These are phyloP conservation scores for Aphidius ervi DNA, from an alignment of 1,140 invertebrate species.

Conservation along the genomic window DNA sequence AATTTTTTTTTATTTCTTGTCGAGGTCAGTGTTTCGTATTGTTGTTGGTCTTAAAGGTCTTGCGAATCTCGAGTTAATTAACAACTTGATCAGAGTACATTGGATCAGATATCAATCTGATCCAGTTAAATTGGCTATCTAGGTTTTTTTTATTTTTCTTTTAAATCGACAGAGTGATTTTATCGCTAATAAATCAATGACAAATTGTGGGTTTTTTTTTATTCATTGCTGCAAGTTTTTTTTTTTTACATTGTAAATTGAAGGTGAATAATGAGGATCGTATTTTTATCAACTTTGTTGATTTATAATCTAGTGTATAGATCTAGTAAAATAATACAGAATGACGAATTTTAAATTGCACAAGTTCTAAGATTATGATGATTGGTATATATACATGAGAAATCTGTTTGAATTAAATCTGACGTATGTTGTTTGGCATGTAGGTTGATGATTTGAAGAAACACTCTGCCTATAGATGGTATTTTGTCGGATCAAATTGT, in stretches of 20 bases:
- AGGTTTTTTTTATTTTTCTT: too few relatives aligned
- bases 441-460: slow-evolving; percentile 29
- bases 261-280: too few relatives aligned
- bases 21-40: not conserved
- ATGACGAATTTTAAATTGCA: slow-evolving; percentile 9
- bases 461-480: slow-evolving; percentile 31
- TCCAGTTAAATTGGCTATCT: too few relatives aligned
- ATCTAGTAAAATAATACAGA: not conserved
- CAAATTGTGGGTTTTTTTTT: not conserved
- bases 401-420: slow-evolving; percentile 1
- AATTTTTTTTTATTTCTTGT: not conserved
- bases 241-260: not conserved
- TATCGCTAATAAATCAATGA: not conserved
- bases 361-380: not conserved
- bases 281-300: too few relatives aligned
- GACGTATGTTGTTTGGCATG: slow-evolving; percentile 37
- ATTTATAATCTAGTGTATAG: too few relatives aligned
- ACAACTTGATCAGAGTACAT: not conserved
- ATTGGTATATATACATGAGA: too few relatives aligned
- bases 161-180: too few relatives aligned
- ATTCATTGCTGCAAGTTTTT: not conserved
- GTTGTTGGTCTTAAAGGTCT: not conserved
- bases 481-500: slow-evolving; percentile 21
- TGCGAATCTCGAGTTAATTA: slow-evolving; percentile 3
- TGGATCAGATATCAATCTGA: too few relatives aligned